A percentile compares a stretch with the other conserved stretches of the same genome.
Conservation (phyloP, 2,888 invertebrate genomes). For the Ellobium chinense region DNA sequence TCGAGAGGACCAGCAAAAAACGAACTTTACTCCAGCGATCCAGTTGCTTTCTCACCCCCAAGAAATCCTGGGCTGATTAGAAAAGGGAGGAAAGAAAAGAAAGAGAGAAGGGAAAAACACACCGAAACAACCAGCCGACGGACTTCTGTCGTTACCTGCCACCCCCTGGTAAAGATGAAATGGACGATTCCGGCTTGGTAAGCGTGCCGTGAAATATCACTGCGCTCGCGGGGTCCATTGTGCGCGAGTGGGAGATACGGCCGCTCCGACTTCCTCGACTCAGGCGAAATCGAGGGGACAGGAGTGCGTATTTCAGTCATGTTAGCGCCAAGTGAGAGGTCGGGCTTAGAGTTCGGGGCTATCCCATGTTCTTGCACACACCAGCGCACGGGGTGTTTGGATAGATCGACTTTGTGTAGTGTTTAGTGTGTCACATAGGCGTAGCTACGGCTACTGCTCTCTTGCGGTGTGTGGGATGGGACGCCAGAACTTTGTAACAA, state of each 20-base stretch:
- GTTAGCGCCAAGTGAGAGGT: conserved; percentile 47
- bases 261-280: conserved; percentile 26
- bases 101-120: not conserved
- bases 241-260: conserved; percentile 20
- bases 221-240: conserved; percentile 38
- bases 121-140: conserved; percentile 14
- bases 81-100: not conserved
- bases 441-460: conserved; percentile 13
- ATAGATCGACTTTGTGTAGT: conserved; percentile 43
- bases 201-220: conserved; percentile 5
- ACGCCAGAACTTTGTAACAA: not conserved
- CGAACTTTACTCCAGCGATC: conserved; percentile 15
- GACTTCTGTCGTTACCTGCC: conserved; percentile 14
- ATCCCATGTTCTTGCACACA: conserved; percentile 37
- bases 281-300: conserved; percentile 42
- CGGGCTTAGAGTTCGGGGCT: conserved; percentile 34
- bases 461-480: not conserved
- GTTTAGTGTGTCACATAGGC: conserved; percentile 21
- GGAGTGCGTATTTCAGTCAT: conserved; percentile 48
- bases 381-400: conserved; percentile 34
- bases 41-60: conserved; percentile 40
- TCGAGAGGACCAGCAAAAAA: not conserved
- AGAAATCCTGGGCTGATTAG: conserved; percentile 25
- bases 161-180: conserved; percentile 21
- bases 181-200: conserved; percentile 29